A percentile compares a stretch with the other conserved stretches of the same genome.
Conservation (phyloP, 2,797 vertebrate species). For the Hafferia zeledoni region DNA sequence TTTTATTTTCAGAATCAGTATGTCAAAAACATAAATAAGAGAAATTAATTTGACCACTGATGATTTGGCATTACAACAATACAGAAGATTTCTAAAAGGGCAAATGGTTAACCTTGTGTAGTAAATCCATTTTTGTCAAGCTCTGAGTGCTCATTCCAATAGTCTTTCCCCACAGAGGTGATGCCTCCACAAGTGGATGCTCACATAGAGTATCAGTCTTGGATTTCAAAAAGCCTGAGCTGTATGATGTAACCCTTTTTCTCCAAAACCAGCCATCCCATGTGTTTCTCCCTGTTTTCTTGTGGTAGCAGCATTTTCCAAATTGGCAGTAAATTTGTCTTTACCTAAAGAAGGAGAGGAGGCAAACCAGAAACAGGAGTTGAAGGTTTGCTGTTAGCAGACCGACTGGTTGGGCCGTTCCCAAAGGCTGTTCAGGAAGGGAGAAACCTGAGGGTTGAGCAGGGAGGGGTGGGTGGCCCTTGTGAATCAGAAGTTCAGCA, state of each 20-base stretch:
- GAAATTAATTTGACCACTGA: neutral
- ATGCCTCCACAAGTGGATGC: neutral
- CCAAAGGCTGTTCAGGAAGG: neutral
- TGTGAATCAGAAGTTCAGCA: neutral
- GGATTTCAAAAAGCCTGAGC: neutral
- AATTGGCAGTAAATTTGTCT: neutral
- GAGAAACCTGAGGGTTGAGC: neutral
- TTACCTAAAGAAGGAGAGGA: neutral
- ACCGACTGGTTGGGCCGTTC: neutral
- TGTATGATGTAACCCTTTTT: neutral
- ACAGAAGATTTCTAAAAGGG: neutral
- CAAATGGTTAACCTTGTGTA: neutral
- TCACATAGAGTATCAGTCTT: neutral
- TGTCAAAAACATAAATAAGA: neutral
- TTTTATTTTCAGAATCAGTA: neutral
- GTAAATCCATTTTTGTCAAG: neutral
- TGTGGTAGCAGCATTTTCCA: neutral
- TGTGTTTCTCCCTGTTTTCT: neutral
- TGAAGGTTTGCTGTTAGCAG: neutral
- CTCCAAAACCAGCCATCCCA: neutral
- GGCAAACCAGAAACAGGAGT: neutral
- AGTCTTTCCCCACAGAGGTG: neutral
- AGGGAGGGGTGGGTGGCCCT: neutral
- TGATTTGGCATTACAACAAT: neutral
- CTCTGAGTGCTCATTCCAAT: neutral